phyloP scores from a whole-genome alignment of 2,113 vertebrate genomes.

The Xerus inauris region DNA sequence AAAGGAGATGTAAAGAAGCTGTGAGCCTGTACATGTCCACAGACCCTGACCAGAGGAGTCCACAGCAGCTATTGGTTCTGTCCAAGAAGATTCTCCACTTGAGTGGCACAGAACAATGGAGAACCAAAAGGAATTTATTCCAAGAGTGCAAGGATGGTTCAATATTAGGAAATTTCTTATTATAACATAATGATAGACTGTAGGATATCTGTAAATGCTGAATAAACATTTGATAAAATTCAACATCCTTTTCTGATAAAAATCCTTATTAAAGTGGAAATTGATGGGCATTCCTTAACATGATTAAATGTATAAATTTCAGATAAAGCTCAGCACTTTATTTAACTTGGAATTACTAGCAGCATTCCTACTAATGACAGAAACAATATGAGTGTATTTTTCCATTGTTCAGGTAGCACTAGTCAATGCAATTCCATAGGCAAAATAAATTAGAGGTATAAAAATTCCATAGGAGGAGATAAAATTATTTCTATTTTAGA shows the following conservation, averaged over 20 bases:
- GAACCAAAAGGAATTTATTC: not conserved
- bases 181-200: not conserved
- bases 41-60: not conserved
- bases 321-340: not conserved
- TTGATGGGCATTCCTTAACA: not conserved
- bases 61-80: not conserved
- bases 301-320: not conserved
- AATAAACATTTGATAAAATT: not conserved
- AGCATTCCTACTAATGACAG: not conserved
- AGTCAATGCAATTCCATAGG: not conserved
- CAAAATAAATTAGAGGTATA: not conserved
- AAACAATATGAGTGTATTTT: not conserved
- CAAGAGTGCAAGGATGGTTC: not conserved
- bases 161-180: not conserved
- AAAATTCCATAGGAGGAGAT: not conserved
- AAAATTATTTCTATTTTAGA: conserved; percentile 19
- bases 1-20: not conserved
- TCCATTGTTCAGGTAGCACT: not conserved
- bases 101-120: not conserved
- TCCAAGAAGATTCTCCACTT: not conserved
- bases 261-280: not conserved
- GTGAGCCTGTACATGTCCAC: not conserved
- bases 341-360: not conserved
- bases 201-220: not conserved
- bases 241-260: not conserved